Evolutionary conservation across 2,113 vertebrate genomes (phyloP).

Genomic region (Alexandromys fortis): DNA sequence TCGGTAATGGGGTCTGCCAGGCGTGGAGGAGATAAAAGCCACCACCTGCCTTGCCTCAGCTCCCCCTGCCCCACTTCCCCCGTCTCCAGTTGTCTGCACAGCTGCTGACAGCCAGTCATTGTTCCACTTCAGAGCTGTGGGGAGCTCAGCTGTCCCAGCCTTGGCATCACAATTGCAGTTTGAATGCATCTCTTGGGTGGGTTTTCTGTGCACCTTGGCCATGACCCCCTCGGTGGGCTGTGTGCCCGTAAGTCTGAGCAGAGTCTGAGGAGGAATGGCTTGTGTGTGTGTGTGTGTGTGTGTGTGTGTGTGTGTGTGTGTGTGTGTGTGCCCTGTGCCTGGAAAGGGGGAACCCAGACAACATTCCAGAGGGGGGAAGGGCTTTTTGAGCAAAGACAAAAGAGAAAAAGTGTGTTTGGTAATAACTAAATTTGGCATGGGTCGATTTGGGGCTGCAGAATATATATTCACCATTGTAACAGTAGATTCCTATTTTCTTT

Average conservation of each 20-base stretch:
- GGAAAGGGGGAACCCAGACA: neutral
- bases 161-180: neutral
- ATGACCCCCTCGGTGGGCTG: conserved; percentile 6
- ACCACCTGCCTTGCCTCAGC: conserved; percentile 55
- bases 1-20: conserved; percentile 69
- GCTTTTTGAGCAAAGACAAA: neutral
- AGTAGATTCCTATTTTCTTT: neutral
- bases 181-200: conserved; percentile 51
- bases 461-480: neutral
- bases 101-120: conserved; percentile 48
- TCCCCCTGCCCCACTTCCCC: neutral
- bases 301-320: neutral
- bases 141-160: neutral
- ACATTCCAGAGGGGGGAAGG: neutral
- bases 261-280: neutral
- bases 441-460: neutral
- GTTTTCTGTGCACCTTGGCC: conserved; percentile 59
- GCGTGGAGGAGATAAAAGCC: conserved; percentile 76
- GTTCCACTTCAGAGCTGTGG: conserved; percentile 45
- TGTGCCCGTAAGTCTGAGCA: neutral
- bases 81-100: conserved; percentile 64
- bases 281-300: neutral
- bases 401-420: neutral
- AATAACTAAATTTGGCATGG: neutral
- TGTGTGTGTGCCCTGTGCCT: neutral